phyloP scores from a whole-genome alignment of 1,140 invertebrate species.

The Drosophila neocordata region DNA sequence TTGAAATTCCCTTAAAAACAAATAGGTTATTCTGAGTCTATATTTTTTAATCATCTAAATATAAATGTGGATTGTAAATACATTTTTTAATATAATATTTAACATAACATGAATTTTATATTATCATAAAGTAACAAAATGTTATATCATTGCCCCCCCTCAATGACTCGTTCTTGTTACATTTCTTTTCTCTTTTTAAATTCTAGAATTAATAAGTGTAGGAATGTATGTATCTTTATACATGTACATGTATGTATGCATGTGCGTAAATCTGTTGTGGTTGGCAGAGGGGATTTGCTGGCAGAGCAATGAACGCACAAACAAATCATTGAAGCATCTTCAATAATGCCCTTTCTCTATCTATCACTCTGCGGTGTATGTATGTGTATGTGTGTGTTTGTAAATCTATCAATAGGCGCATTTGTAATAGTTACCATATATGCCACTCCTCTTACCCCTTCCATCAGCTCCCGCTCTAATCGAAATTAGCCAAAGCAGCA shows the following conservation, averaged over 20 bases:
- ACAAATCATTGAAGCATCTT: slow-evolving; percentile 57
- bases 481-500: slow-evolving; percentile 33
- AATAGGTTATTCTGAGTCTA: no score
- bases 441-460: neutral
- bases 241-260: neutral
- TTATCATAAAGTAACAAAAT: no score
- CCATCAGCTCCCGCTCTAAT: slow-evolving; percentile 12
- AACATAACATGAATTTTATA: no score
- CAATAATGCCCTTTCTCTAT: neutral
- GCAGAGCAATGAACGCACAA: slow-evolving; percentile 29
- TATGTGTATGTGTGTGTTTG: slow-evolving; percentile 34
- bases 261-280: slow-evolving; percentile 8
- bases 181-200: neutral
- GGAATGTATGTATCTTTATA: neutral
- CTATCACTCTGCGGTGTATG: neutral
- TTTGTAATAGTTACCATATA: slow-evolving; percentile 59
- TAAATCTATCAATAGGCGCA: slow-evolving; percentile 66
- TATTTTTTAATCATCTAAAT: no score
- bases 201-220: no score
- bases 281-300: slow-evolving; percentile 21
- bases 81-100: no score
- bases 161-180: neutral
- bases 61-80: no score
- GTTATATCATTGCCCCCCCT: neutral
- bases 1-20: neutral